Evolutionary conservation across 2,797 vertebrate genomes (phyloP).

Genomic region (Chelonia mydas): DNA sequence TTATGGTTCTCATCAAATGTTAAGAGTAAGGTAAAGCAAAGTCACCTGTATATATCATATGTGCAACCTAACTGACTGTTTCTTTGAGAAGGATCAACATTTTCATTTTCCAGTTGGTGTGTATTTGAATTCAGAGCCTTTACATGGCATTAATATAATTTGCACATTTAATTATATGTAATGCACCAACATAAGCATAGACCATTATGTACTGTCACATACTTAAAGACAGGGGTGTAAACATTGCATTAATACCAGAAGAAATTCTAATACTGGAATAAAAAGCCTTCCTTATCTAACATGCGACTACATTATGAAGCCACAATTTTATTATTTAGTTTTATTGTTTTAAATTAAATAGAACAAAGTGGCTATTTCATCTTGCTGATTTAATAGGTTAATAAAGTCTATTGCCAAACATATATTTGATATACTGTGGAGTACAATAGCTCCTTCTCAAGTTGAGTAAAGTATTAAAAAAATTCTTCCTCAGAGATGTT

Average conservation of each 20-base stretch:
- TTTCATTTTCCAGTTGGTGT: not conserved
- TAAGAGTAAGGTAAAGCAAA: not conserved
- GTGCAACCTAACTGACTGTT: not conserved
- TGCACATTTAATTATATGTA: not conserved
- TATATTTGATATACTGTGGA: constrained; percentile 51
- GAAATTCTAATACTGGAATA: constrained; percentile 36
- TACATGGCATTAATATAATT: not conserved
- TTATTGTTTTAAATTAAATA: constrained; percentile 78
- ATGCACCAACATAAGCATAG: not conserved
- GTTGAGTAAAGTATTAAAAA: constrained; percentile 50
- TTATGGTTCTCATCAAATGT: not conserved
- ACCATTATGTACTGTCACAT: not conserved
- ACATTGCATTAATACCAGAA: constrained; percentile 2
- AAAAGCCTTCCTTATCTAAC: constrained; percentile 47
- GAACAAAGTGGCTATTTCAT: constrained; percentile 61
- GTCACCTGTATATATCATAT: not conserved
- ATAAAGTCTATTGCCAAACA: constrained; percentile 69
- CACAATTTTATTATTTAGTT: constrained; percentile 74
- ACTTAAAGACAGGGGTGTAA: constrained; percentile 6
- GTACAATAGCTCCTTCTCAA: constrained; percentile 29
- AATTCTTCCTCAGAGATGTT: constrained; percentile 3
- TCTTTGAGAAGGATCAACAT: not conserved
- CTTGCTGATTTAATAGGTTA: constrained; percentile 78
- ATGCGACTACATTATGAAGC: constrained; percentile 38
- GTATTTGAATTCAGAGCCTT: not conserved